These are phyloP conservation scores for Gnathonemus echidnorhynchus DNA, from an alignment of 2,113 vertebrate genomes.

Conservation along the genomic window DNA sequence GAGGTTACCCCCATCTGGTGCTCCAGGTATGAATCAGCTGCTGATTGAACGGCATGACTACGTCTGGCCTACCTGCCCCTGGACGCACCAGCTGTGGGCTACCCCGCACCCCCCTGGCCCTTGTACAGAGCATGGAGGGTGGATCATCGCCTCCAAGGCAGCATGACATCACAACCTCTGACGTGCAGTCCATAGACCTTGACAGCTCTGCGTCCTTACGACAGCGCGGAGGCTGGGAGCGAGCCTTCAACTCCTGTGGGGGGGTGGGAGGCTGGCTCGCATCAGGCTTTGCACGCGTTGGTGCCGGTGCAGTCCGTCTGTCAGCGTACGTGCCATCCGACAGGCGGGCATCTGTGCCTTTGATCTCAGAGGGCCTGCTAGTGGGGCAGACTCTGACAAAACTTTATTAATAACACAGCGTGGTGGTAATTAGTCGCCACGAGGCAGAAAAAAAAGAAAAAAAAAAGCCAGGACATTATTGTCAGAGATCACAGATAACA, in stretches of 20 bases:
- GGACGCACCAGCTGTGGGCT: neutral
- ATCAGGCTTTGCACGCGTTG: neutral
- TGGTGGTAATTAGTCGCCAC: neutral
- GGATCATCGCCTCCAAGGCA: neutral
- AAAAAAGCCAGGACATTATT: neutral
- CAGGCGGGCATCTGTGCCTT: neutral
- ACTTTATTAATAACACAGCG: conserved; percentile 6
- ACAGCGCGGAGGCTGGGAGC: neutral
- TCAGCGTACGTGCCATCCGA: neutral
- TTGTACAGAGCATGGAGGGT: neutral
- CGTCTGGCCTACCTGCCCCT: too few species aligned
- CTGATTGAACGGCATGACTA: neutral
- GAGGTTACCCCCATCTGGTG: neutral
- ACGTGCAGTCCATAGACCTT: neutral
- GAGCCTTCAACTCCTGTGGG: neutral
- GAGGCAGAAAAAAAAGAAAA: neutral
- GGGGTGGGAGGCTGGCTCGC: neutral
- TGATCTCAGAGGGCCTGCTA: neutral
- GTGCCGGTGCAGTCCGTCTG: neutral
- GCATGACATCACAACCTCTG: neutral
- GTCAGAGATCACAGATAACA: conserved; percentile 1
- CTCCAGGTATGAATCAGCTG: neutral
- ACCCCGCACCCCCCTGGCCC: neutral
- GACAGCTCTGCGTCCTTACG: neutral
- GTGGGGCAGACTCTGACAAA: neutral